These are phyloP conservation scores for Halictus quadricinctus DNA, from an alignment of 2,888 invertebrate species.

Conservation along the genomic window DNA sequence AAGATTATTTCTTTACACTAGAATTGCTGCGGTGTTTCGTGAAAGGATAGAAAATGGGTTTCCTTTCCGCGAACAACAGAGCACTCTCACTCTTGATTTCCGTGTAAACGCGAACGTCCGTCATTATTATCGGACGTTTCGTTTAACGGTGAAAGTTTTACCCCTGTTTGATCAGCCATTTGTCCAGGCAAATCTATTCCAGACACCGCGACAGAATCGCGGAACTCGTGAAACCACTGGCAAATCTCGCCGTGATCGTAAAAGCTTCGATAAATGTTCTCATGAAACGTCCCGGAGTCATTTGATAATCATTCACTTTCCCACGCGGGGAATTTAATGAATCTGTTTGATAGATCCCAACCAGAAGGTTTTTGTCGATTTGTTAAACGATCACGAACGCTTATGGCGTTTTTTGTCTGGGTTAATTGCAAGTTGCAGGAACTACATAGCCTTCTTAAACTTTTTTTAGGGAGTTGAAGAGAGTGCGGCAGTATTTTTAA, in stretches of 20 bases:
- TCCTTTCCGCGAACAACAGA: slow-evolving; percentile 46
- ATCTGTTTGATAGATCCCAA: not conserved
- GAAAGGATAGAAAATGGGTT: slow-evolving; percentile 49
- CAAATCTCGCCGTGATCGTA: not conserved
- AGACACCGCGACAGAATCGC: slow-evolving; percentile 6
- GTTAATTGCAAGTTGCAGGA: not conserved
- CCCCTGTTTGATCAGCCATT: slow-evolving; percentile 27
- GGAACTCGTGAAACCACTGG: slow-evolving; percentile 19
- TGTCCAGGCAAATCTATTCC: slow-evolving; percentile 24
- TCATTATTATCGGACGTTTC: slow-evolving; percentile 54
- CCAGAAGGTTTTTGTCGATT: not conserved
- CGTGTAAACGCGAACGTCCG: slow-evolving; percentile 37
- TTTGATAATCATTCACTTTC: not conserved
- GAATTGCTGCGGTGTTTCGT: not conserved
- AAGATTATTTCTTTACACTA: not conserved
- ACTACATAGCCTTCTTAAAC: too few relatives aligned
- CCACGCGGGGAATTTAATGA: not conserved
- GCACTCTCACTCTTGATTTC: slow-evolving; percentile 56
- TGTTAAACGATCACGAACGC: not conserved
- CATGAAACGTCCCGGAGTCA: not conserved
- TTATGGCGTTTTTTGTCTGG: not conserved
- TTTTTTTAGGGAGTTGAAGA: too few relatives aligned
- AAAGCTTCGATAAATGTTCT: not conserved
- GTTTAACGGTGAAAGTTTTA: slow-evolving; percentile 65
- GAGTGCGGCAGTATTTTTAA: too few relatives aligned